Conservation (phyloP, 2,888 invertebrate species). For the Tenthredo distinguenda region DNA sequence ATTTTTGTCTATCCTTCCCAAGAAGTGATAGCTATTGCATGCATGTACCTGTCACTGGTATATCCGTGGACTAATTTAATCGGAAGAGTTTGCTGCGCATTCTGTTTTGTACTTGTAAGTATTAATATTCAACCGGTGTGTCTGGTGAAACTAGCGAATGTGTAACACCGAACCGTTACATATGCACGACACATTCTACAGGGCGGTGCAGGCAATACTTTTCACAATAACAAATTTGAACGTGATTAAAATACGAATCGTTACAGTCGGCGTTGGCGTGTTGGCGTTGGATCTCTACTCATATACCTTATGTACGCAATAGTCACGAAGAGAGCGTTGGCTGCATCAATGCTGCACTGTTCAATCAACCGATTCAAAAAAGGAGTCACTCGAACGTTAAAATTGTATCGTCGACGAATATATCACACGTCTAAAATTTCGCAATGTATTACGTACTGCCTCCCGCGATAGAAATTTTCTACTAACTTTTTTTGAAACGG, state of each 20-base stretch:
- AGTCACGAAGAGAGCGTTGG: background rate
- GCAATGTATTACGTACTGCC: no score
- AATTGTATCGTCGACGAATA: background rate
- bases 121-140: conserved; percentile 30
- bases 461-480: no score
- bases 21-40: no score
- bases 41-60: background rate
- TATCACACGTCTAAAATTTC: no score
- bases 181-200: conserved; percentile 62
- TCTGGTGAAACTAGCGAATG: conserved; percentile 60
- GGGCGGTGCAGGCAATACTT: conserved; percentile 46
- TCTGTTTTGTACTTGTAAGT: background rate
- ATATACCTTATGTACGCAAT: background rate
- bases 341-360: background rate
- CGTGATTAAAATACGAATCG: conserved; percentile 34
- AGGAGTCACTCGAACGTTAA: background rate
- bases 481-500: no score
- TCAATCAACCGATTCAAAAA: background rate
- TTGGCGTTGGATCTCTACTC: background rate
- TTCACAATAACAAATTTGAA: conserved; percentile 33
- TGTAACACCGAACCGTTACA: conserved; percentile 65
- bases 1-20: no score
- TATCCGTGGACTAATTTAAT: background rate
- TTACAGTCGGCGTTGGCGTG: background rate
- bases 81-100: conserved; percentile 18